Percentiles rank a stretch among this genome's conserved stretches.
phyloP scores from a whole-genome alignment of 2,113 vertebrate genomes.

The Cromileptes altivelis region DNA sequence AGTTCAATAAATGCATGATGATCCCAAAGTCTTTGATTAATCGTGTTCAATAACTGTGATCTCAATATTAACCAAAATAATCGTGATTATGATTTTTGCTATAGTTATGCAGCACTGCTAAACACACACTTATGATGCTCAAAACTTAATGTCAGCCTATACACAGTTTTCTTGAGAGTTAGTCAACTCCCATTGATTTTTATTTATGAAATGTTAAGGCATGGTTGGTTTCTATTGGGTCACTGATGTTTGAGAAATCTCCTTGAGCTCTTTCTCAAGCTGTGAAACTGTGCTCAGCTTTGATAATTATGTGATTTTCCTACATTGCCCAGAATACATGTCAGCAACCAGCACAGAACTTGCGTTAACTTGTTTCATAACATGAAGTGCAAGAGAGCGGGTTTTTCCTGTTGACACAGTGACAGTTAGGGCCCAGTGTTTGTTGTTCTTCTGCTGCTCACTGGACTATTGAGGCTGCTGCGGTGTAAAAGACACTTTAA shows the following conservation, averaged over 20 bases:
- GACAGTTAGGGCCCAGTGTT: constrained; percentile 6
- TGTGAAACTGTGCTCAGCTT: background rate
- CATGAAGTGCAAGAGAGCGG: background rate
- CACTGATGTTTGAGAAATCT: background rate
- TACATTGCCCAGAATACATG: background rate
- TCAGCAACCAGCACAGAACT: background rate
- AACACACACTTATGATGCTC: background rate
- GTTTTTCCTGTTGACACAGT: constrained; percentile 68
- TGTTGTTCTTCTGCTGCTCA: constrained; percentile 20
- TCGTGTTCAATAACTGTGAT: too few relatives aligned
- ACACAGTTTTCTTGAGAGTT: background rate
- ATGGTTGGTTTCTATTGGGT: background rate
- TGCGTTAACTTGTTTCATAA: constrained; percentile 48
- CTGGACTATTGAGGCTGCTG: background rate
- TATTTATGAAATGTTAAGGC: background rate
- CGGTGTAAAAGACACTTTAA: background rate
- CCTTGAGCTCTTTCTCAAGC: background rate
- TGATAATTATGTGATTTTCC: background rate
- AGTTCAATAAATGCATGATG: too few relatives aligned
- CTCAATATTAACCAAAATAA: too few relatives aligned
- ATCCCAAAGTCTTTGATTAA: too few relatives aligned
- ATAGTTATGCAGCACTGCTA: background rate
- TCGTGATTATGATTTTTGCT: too few relatives aligned
- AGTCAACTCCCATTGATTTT: background rate
- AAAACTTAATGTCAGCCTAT: background rate